Evolutionary conservation across 2,888 invertebrate species (phyloP).

Genomic region (Cactoblastis cactorum): DNA sequence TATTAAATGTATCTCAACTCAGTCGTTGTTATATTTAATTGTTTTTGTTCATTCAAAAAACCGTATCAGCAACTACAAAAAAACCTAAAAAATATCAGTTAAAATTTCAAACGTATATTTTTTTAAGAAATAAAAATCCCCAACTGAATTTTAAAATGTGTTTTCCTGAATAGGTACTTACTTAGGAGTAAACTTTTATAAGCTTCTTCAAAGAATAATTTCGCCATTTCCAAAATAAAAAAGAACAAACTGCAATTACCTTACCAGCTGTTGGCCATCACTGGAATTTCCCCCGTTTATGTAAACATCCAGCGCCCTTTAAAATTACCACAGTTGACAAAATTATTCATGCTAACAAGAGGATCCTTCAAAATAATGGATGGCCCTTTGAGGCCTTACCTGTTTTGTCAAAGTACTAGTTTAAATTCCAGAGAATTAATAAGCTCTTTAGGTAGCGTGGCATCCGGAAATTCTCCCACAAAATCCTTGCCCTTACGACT

Average conservation of each 20-base stretch:
- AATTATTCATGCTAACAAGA: constrained; percentile 52
- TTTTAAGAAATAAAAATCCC: no score
- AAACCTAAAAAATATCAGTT: no score
- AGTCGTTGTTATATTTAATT: no score
- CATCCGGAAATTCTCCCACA: constrained; percentile 52
- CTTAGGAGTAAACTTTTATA: no score
- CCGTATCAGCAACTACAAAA: no score
- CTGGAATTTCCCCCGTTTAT: constrained; percentile 16
- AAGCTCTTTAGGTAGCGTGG: constrained; percentile 49
- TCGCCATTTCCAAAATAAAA: background rate
- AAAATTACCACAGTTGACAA: constrained; percentile 33
- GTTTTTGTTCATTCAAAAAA: no score
- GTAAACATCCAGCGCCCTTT: constrained; percentile 17
- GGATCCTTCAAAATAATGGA: constrained; percentile 50
- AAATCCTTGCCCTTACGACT: constrained; percentile 43
- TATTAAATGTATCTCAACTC: no score
- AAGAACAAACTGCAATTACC: background rate
- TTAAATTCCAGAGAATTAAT: constrained; percentile 59
- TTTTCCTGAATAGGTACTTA: no score
- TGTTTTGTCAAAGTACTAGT: constrained; percentile 49
- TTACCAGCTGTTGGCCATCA: background rate
- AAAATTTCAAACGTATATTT: no score
- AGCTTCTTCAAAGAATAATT: background rate
- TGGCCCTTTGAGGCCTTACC: constrained; percentile 49
- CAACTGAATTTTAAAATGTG: no score